Conservation (phyloP, 2,888 invertebrate genomes). For the Macaria liturata region DNA sequence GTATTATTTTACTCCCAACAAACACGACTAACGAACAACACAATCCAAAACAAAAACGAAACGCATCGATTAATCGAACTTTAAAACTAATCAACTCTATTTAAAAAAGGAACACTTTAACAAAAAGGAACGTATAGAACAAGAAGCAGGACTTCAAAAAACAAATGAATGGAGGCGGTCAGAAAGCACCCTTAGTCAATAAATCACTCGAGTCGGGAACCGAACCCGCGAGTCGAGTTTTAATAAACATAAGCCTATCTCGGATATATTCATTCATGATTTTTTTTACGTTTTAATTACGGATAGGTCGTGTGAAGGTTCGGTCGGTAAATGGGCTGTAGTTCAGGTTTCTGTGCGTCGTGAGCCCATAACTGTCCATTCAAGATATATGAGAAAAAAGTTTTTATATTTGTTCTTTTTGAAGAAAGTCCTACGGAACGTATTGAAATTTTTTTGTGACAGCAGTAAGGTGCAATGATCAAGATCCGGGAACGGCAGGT, state of each 20-base stretch:
- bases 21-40: constrained; percentile 27
- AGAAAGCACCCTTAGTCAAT: constrained; percentile 62
- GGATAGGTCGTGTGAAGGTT: constrained; percentile 71
- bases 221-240: constrained; percentile 64
- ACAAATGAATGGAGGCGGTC: constrained; percentile 78
- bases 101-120: constrained; percentile 41
- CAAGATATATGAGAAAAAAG: too few relatives aligned
- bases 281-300: constrained; percentile 75
- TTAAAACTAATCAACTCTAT: constrained; percentile 80
- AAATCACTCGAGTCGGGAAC: constrained; percentile 71
- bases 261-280: constrained; percentile 73
- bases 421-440: too few relatives aligned
- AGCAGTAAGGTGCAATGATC: too few relatives aligned
- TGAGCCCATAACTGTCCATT: too few relatives aligned
- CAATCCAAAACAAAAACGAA: constrained; percentile 40
- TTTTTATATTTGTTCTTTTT: too few relatives aligned
- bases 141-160: constrained; percentile 62
- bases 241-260: constrained; percentile 78
- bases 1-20: constrained; percentile 20
- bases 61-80: constrained; percentile 64
- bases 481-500: too few relatives aligned
- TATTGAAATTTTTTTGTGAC: too few relatives aligned
- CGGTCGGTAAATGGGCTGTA: constrained; percentile 2
- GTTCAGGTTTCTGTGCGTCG: too few relatives aligned
- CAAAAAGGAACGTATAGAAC: constrained; percentile 25